A percentile compares a stretch with the other conserved stretches of the same genome.
Conservation (phyloP, 2,888 invertebrate species). For the Pseudolycoriella hygida region DNA sequence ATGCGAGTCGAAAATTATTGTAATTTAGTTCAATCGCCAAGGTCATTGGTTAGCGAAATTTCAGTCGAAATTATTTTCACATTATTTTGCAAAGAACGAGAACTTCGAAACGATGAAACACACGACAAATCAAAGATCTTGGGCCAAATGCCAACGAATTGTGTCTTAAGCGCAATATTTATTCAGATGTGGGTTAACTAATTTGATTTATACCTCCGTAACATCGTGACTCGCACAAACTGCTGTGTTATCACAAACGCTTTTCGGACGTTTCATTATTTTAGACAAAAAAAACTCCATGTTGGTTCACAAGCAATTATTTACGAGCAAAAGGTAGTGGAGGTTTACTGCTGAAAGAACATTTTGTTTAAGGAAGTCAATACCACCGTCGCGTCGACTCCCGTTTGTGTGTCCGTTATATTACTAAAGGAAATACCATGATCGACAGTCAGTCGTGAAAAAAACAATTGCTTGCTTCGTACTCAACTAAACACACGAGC, state of each 20-base stretch:
- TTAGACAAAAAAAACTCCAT: slow-evolving; percentile 26
- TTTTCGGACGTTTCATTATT: slow-evolving; percentile 23
- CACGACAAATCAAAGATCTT: no score
- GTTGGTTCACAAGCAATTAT: not conserved
- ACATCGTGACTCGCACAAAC: not conserved
- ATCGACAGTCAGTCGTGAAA: not conserved
- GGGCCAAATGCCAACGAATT: no score
- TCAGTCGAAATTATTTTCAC: no score
- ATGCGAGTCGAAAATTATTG: no score
- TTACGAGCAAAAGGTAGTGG: not conserved
- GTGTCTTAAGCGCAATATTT: not conserved
- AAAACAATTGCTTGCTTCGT: not conserved
- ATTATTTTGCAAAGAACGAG: no score
- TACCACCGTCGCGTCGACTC: no score
- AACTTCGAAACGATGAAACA: no score
- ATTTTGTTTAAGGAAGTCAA: not conserved
- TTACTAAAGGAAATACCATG: no score
- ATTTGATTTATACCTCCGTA: not conserved
- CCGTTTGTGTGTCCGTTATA: no score
- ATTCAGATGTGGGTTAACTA: not conserved
- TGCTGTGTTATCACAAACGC: slow-evolving; percentile 12
- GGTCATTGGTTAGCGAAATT: no score
- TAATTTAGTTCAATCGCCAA: no score
- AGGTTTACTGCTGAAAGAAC: not conserved
- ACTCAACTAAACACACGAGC: not conserved